Conservation (phyloP, 2,113 vertebrate genomes). For the Columbina picui region DNA sequence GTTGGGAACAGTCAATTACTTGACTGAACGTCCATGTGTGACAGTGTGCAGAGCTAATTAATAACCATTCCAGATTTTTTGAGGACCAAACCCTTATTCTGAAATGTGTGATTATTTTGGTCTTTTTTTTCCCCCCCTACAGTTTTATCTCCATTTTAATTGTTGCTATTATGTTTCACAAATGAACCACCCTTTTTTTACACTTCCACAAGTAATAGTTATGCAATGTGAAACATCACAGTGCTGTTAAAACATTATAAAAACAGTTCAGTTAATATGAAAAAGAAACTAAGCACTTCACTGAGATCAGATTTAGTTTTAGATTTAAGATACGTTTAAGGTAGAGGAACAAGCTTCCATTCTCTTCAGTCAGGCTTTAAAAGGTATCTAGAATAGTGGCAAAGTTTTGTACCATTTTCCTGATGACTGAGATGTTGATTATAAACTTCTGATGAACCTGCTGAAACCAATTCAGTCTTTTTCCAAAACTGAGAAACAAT, state of each 20-base stretch:
- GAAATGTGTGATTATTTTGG: background rate
- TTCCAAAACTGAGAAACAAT: background rate
- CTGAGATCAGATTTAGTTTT: background rate
- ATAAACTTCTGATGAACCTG: background rate
- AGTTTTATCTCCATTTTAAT: background rate
- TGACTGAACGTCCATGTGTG: background rate
- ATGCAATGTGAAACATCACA: background rate
- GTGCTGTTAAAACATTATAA: background rate
- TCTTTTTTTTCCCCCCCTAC: accelerated
- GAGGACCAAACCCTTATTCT: background rate
- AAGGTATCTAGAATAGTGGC: background rate
- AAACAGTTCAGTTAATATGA: background rate
- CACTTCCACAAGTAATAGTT: background rate
- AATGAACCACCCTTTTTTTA: background rate
- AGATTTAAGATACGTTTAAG: background rate
- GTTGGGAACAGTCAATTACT: background rate
- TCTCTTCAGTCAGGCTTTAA: background rate
- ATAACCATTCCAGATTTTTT: background rate
- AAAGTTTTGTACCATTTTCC: background rate
- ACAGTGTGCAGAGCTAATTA: background rate
- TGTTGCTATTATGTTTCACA: background rate
- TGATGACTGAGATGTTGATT: background rate
- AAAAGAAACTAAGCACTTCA: background rate
- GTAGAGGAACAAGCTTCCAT: background rate
- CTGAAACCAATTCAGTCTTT: background rate